Base-by-base conservation (phyloP, 2,113 vertebrate genomes). In the Embiotoca jacksoni region DNA sequence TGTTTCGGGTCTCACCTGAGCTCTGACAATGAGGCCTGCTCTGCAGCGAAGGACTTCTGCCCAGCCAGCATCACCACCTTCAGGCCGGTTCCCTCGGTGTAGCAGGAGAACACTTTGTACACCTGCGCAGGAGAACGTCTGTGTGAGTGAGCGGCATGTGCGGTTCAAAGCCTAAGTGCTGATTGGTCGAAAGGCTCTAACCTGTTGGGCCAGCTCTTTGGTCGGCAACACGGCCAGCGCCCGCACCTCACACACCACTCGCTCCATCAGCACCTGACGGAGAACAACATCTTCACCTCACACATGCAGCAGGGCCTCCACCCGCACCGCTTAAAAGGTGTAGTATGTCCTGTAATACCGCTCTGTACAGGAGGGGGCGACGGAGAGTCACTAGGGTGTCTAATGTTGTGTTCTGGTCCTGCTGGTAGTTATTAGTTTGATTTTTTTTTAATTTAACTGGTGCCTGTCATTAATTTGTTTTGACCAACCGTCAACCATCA, bases 121-220 rank as follows among this genome's bases (percentile, higher is more conserved):
- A 99, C 97, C 98, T 99, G 81, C 6, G 13, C 58, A 10, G 2
- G 2, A 31, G 31, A 66, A 7, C 7, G 31, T 23, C 23, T 23
- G 23, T 6, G 3, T 46, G 6, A 14, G 5, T 8, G 23, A 23
- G 23, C 23, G 23, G 23, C 23, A 23, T 32, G 44, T 65, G 49
- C 10, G 5, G 3, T 6, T 6, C 5, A 2, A 11, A 52, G 31
- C 11, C n/a, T 49, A 31, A 6, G 31, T 8, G 8, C 11, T 52
- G 32, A 44, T 2, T 30, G 10, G 61, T 61, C 2, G 3, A 58
- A 32, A 62, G 14, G 10, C 16, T 79, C 60, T 35, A 53, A 0
- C 98, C 97, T 99, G 98, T 63, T 98, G 97, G 44, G 97, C 97
- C 14, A 99, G 93, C 79, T 99, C 98, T 92, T 99, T 99, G 44